Evolutionary conservation across 2,113 vertebrate species (phyloP).

Genomic region (Lamprologus callipterus): DNA sequence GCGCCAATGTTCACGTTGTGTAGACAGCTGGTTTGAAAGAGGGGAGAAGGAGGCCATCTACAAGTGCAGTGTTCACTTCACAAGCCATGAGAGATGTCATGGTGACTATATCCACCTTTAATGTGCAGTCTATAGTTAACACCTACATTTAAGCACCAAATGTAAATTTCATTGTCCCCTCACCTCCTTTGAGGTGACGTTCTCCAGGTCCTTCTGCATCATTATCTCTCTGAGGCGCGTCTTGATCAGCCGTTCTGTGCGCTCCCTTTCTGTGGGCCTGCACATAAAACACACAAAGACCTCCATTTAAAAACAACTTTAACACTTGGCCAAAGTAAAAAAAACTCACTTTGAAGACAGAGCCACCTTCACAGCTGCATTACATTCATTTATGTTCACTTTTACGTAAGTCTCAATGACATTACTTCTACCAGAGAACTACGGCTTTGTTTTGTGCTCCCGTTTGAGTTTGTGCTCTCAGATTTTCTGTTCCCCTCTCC

Average conservation of each 20-base stretch:
- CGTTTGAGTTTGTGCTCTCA: background rate
- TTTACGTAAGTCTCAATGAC: slow-evolving; percentile 21
- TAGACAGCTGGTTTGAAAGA: background rate
- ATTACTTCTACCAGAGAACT: slow-evolving; percentile 20
- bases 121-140: background rate
- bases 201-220: slow-evolving; percentile 99
- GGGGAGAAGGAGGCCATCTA: background rate
- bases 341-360: background rate
- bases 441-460: slow-evolving; percentile 16
- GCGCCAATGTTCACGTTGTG: background rate
- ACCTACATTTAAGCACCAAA: background rate
- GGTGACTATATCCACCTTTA: background rate
- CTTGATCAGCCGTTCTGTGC: slow-evolving; percentile 92
- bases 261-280: slow-evolving; percentile 94
- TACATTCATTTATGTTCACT: background rate
- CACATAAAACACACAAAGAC: slow-evolving; percentile 6
- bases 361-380: background rate
- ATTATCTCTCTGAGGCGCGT: slow-evolving; percentile 92
- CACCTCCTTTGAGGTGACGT: slow-evolving; percentile 97
- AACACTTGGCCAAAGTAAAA: background rate
- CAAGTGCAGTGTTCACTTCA: background rate
- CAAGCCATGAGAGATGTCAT: background rate
- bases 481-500: background rate
- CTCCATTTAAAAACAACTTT: background rate
- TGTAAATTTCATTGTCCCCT: background rate